Evolutionary conservation across 53 echinoderm and acorn worm species (phyloP).

Genomic region (Holothuria scabra): DNA sequence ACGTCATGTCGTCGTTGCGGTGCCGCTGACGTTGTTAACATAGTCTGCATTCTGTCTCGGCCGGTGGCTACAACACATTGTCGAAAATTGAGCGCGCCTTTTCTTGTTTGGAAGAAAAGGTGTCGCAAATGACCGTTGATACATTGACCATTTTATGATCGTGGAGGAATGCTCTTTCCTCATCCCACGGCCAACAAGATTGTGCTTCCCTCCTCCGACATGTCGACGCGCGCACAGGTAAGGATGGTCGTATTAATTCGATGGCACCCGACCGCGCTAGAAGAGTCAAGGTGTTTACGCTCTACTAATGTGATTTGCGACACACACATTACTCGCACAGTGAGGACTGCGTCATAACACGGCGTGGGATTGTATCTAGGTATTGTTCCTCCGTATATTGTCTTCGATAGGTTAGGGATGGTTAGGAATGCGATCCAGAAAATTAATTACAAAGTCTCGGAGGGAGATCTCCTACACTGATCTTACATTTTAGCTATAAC

Average conservation of each 20-base stretch:
- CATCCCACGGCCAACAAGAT: too few relatives aligned
- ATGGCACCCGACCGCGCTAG: conserved; percentile 21
- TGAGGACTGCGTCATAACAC: conserved; percentile 33
- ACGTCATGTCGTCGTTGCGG: too few relatives aligned
- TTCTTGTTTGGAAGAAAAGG: too few relatives aligned
- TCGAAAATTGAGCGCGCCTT: too few relatives aligned
- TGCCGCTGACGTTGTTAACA: too few relatives aligned
- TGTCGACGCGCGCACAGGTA: background rate
- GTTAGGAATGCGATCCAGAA: conserved; percentile 21
- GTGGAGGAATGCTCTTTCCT: too few relatives aligned
- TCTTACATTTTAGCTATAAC: background rate
- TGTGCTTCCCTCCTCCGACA: too few relatives aligned
- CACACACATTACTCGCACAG: conserved; percentile 29
- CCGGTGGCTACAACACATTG: too few relatives aligned
- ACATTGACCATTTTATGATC: too few relatives aligned
- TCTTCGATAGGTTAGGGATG: conserved; percentile 1
- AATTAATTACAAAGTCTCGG: conserved; percentile 34
- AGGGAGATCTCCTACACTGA: conserved; percentile 8
- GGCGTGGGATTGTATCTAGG: conserved; percentile 26
- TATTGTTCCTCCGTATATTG: conserved; percentile 18
- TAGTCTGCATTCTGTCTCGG: too few relatives aligned
- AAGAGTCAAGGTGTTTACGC: conserved; percentile 48
- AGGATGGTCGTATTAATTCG: background rate
- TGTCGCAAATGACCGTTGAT: too few relatives aligned
- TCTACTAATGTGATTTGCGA: conserved; percentile 34